phyloP scores from a whole-genome alignment of 2,888 invertebrate species.

The Zeuzera pyrina region DNA sequence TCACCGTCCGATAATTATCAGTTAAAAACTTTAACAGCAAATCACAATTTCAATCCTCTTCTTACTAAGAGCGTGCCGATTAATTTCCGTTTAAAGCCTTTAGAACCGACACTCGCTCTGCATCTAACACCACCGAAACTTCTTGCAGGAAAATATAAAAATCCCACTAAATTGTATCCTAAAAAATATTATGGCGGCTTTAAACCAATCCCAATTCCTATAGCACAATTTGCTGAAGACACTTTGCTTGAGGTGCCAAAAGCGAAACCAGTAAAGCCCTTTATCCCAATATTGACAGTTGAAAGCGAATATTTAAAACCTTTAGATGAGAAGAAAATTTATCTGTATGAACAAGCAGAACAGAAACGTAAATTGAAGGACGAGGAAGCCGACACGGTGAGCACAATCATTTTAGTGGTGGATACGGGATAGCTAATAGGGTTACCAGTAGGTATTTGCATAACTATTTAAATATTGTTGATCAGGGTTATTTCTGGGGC shows the following conservation, averaged over 20 bases:
- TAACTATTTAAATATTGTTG: not conserved
- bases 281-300: constrained; percentile 36
- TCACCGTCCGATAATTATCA: not conserved
- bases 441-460: too few species aligned
- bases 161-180: constrained; percentile 71
- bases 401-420: constrained; percentile 9
- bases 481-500: not conserved
- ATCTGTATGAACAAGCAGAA: constrained; percentile 62
- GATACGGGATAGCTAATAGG: too few species aligned
- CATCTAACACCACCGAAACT: constrained; percentile 42
- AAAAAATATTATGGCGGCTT: constrained; percentile 72
- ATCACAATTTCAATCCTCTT: constrained; percentile 11
- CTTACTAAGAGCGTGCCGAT: constrained; percentile 12
- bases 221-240: constrained; percentile 40
- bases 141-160: constrained; percentile 35
- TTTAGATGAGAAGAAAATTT: constrained; percentile 45
- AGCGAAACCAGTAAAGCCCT: constrained; percentile 53
- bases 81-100: constrained; percentile 26
- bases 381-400: constrained; percentile 25
- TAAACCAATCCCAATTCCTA: constrained; percentile 56
- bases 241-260: constrained; percentile 44
- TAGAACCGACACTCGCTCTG: constrained; percentile 37
- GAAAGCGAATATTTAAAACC: constrained; percentile 35
- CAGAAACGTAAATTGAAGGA: constrained; percentile 61
- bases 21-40: constrained; percentile 7